A percentile compares a stretch with the other conserved stretches of the same genome.
Evolutionary conservation across 2,888 invertebrate genomes (phyloP).

Genomic region (Melitaea athalia): DNA sequence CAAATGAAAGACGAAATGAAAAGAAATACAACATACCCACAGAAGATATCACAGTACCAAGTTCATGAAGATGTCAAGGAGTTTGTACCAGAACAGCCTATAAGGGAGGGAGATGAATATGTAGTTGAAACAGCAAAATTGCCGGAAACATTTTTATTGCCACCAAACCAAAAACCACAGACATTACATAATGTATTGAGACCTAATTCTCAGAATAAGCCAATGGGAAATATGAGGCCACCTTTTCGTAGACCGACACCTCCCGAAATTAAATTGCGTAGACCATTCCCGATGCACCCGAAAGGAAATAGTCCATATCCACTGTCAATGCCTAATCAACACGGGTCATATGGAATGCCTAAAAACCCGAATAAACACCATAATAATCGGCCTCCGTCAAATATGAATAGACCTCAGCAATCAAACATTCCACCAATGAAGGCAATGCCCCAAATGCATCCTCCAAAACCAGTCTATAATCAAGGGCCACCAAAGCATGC

Average conservation of each 20-base stretch:
- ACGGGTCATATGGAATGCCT: conserved; percentile 51
- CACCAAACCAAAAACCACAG: conserved; percentile 68
- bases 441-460: conserved; percentile 54
- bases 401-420: conserved; percentile 54
- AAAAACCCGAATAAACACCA: conserved; percentile 59
- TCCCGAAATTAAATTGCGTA: conserved; percentile 74
- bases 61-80: conserved; percentile 68
- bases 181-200: conserved; percentile 74
- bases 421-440: conserved; percentile 63
- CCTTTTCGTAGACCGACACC: conserved; percentile 70
- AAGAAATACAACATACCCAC: conserved; percentile 50
- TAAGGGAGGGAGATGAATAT: conserved; percentile 69
- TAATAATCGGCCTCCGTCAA: conserved; percentile 52
- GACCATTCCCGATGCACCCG: conserved; percentile 59
- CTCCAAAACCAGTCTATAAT: conserved; percentile 49
- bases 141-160: conserved; percentile 63
- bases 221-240: conserved; percentile 59
- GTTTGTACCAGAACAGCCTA: conserved; percentile 60
- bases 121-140: conserved; percentile 58
- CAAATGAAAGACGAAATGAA: conserved; percentile 62
- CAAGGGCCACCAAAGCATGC: conserved; percentile 48
- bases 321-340: conserved; percentile 62
- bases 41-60: conserved; percentile 57
- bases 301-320: conserved; percentile 63
- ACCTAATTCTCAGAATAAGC: conserved; percentile 59